These are phyloP conservation scores for Watsonalla cultraria DNA, from an alignment of 2,888 invertebrate species.

Conservation along the genomic window DNA sequence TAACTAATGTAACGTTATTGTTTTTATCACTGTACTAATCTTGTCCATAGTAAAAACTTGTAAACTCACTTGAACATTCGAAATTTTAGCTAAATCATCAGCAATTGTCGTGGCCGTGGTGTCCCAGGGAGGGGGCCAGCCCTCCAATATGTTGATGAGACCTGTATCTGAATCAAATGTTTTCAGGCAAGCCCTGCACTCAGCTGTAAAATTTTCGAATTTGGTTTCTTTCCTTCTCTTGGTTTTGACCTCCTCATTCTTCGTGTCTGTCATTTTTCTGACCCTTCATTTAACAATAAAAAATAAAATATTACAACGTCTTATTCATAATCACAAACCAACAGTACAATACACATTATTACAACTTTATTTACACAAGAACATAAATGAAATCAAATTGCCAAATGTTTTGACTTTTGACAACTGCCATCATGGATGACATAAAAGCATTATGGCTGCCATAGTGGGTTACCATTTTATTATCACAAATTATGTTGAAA, in stretches of 20 bases:
- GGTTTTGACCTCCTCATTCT: not conserved
- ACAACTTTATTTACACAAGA: no score
- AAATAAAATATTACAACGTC: no score
- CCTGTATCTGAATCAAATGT: slow-evolving; percentile 25
- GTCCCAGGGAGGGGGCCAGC: slow-evolving; percentile 47
- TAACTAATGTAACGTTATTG: not conserved
- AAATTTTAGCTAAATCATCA: slow-evolving; percentile 48
- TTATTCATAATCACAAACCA: no score
- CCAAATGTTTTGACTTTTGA: not conserved
- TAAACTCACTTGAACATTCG: slow-evolving; percentile 48
- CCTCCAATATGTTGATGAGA: slow-evolving; percentile 42
- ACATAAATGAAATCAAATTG: no score
- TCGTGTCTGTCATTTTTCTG: not conserved
- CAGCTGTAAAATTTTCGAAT: slow-evolving; percentile 16
- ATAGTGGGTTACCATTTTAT: not conserved
- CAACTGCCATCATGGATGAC: not conserved
- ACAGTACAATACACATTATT: no score
- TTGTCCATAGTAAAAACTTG: not conserved
- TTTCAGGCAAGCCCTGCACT: slow-evolving; percentile 57
- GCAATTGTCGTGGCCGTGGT: slow-evolving; percentile 52
- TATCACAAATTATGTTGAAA: not conserved
- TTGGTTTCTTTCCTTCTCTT: not conserved
- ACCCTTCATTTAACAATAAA: not conserved
- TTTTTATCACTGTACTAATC: not conserved
- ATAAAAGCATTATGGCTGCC: not conserved